phyloP scores from a whole-genome alignment of 2,113 vertebrate species.

The Isurus oxyrinchus region DNA sequence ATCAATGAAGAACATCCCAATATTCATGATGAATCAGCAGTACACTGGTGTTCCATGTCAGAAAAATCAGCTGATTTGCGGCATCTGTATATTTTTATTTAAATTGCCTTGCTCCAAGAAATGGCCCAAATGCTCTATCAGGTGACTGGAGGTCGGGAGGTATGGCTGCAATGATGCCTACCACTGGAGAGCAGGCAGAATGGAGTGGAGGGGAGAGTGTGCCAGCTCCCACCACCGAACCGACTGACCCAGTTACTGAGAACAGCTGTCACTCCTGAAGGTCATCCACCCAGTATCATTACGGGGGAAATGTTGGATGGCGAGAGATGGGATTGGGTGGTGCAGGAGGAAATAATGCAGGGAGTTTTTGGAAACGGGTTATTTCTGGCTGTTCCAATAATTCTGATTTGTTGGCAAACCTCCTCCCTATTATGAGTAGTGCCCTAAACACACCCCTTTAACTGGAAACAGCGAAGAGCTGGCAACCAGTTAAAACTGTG shows the following conservation, averaged over 20 bases:
- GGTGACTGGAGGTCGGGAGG: neutral
- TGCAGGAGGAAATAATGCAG: neutral
- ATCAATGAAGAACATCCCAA: neutral
- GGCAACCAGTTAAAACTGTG: neutral
- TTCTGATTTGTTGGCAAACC: neutral
- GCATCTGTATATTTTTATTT: no score
- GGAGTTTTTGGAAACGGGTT: neutral
- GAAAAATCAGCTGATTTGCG: neutral
- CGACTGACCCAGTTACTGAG: neutral
- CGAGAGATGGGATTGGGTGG: neutral
- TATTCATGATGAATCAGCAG: neutral
- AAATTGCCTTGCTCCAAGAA: neutral
- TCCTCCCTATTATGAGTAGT: neutral
- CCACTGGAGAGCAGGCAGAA: neutral
- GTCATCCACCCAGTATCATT: neutral
- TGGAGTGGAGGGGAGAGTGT: neutral
- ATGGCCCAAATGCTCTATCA: neutral
- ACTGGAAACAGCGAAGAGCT: neutral
- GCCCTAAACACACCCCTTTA: neutral
- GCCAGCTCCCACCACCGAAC: neutral
- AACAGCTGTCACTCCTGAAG: neutral
- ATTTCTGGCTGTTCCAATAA: neutral
- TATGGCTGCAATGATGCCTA: neutral
- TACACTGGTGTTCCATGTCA: no score
- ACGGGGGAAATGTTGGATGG: neutral